phyloP scores from a whole-genome alignment of 23 tunicate genomes.

The Ascidia mentula region DNA sequence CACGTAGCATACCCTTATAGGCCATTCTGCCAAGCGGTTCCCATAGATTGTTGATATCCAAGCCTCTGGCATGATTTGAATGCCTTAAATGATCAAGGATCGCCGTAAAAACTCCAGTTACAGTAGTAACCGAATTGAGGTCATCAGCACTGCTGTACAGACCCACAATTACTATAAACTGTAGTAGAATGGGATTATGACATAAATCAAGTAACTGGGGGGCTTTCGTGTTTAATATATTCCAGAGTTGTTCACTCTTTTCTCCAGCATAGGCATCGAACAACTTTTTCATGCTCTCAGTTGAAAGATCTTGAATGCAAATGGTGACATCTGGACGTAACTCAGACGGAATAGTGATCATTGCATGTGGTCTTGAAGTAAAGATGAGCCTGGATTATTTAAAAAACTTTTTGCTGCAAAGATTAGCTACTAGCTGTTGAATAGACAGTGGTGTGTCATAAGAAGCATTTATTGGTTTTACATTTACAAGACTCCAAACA shows the following conservation, averaged over 20 bases:
- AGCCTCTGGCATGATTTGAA: background rate
- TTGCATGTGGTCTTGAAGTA: slow-evolving; percentile 14
- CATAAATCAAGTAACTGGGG: slow-evolving; percentile 13
- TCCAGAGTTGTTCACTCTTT: slow-evolving; percentile 1
- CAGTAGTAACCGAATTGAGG: too few species aligned
- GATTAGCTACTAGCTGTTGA: slow-evolving; percentile 10
- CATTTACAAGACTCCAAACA: background rate
- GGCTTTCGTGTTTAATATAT: background rate
- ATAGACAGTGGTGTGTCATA: background rate
- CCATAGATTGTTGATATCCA: background rate
- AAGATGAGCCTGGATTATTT: background rate
- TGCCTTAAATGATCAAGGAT: background rate
- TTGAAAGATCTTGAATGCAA: background rate
- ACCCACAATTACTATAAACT: background rate
- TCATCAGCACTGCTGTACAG: background rate
- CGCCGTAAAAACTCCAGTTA: background rate
- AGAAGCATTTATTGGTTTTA: background rate
- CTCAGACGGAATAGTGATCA: slow-evolving; percentile 4
- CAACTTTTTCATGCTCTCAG: slow-evolving; percentile 5
- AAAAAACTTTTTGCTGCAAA: slow-evolving; percentile 5
- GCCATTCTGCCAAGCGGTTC: background rate
- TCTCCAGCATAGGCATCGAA: background rate
- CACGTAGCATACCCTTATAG: background rate
- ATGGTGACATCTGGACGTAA: slow-evolving; percentile 10
- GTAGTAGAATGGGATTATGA: slow-evolving; percentile 23